phyloP scores from a whole-genome alignment of 2,113 vertebrate species.

The Hystrix brachyura region DNA sequence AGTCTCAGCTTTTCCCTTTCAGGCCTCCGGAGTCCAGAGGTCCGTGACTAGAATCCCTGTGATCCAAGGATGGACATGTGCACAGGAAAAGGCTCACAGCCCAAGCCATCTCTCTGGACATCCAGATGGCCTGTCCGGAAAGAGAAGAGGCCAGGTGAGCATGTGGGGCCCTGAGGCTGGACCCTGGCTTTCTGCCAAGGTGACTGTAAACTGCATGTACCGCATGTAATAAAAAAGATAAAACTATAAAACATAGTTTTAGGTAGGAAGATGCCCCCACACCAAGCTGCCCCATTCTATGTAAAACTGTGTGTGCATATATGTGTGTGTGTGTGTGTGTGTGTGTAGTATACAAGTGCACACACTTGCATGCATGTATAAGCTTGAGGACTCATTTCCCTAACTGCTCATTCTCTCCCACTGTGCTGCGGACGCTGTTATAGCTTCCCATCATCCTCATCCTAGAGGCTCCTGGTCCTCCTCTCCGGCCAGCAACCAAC shows the following conservation, averaged over 20 bases:
- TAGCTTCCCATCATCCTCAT: neutral
- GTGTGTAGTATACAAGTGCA: neutral
- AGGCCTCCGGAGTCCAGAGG: neutral
- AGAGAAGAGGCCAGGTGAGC: neutral
- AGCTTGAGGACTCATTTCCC: neutral
- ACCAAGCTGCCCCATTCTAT: neutral
- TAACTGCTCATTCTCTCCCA: neutral
- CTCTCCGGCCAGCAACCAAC: neutral
- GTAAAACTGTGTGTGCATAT: neutral
- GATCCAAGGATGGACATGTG: neutral
- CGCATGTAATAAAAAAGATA: neutral
- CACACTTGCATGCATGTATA: rapidly evolving
- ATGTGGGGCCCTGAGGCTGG: neutral
- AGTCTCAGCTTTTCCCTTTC: neutral
- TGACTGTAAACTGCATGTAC: neutral
- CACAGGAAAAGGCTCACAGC: neutral
- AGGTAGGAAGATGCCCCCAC: neutral
- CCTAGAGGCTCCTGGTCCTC: neutral
- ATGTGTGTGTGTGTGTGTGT: rapidly evolving
- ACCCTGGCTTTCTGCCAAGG: neutral
- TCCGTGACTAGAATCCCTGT: neutral
- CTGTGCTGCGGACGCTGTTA: neutral
- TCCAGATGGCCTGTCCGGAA: neutral
- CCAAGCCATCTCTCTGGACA: neutral
- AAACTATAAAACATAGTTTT: neutral